Percentiles rank a stretch among this genome's conserved stretches.
Conservation (phyloP, 1,140 invertebrate species). For the Drosophila athabasca region DNA sequence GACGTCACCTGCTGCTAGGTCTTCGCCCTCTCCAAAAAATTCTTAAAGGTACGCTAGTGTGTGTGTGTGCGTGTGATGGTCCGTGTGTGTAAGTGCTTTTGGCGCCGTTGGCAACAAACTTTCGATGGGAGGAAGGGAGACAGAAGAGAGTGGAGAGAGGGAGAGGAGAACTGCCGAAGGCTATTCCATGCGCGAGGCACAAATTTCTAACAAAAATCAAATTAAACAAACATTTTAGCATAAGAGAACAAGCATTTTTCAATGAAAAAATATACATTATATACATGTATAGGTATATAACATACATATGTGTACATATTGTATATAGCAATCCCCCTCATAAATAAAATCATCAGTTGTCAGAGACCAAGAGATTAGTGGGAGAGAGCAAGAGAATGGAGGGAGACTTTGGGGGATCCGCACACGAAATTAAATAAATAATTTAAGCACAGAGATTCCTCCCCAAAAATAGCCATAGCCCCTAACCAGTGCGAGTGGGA, state of each 20-base stretch:
- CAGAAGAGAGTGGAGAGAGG: too few species aligned
- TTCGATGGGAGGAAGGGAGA: too few species aligned
- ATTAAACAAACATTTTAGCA: conserved; percentile 22
- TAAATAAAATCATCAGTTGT: conserved; percentile 79
- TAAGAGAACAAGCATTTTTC: conserved; percentile 14
- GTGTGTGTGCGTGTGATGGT: not conserved
- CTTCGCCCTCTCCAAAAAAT: conserved; percentile 36
- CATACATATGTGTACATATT: not conserved
- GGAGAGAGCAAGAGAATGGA: conserved; percentile 10
- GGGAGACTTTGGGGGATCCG: conserved; percentile 16
- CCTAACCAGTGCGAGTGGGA: conserved; percentile 14
- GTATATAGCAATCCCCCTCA: conserved; percentile 30
- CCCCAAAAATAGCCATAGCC: conserved; percentile 58
- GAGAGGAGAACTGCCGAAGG: not conserved
- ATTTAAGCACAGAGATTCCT: conserved; percentile 46
- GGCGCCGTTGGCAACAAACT: conserved; percentile 45
- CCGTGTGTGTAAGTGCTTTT: conserved; percentile 32
- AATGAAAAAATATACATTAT: conserved; percentile 46
- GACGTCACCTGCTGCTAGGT: conserved; percentile 36
- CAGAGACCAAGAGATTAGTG: conserved; percentile 54
- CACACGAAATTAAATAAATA: conserved; percentile 68
- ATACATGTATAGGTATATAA: conserved; percentile 23
- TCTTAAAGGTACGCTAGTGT: conserved; percentile 3
- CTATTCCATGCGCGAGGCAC: conserved; percentile 16
- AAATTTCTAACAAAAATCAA: conserved; percentile 30